Evolutionary conservation across 2,797 vertebrate species (phyloP).

Genomic region (Pipistrellus pipistrellus): DNA sequence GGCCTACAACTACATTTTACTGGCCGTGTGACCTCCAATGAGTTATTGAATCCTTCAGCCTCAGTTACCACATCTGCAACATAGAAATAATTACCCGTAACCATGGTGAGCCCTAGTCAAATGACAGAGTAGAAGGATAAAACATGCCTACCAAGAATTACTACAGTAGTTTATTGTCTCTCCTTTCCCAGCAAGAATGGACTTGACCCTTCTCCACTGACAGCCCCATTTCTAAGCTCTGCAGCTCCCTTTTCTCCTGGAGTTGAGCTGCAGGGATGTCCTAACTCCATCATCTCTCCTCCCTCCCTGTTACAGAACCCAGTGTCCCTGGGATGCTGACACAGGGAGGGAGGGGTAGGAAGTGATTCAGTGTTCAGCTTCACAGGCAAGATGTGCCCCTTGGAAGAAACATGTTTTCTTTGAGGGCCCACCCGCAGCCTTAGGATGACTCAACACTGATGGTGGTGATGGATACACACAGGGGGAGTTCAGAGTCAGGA

Average conservation of each 20-base stretch:
- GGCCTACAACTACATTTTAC: neutral
- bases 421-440: rapidly evolving
- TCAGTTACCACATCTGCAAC: neutral
- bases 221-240: neutral
- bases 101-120: neutral
- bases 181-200: neutral
- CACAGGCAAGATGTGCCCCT: neutral
- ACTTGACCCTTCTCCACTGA: neutral
- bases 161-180: neutral
- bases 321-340: neutral
- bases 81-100: neutral
- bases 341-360: neutral
- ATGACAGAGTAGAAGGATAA: neutral
- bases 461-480: too few species aligned
- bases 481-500: neutral
- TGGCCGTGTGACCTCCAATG: neutral
- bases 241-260: neutral
- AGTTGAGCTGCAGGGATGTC: too few species aligned
- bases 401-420: neutral
- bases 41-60: neutral
- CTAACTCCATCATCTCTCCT: too few species aligned
- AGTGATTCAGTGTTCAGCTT: neutral
- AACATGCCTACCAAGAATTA: neutral
- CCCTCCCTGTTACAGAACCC: neutral
- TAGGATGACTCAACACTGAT: too few species aligned